Evolutionary conservation across 1,140 invertebrate species (phyloP).

Genomic region (Globodera ellingtonae): DNA sequence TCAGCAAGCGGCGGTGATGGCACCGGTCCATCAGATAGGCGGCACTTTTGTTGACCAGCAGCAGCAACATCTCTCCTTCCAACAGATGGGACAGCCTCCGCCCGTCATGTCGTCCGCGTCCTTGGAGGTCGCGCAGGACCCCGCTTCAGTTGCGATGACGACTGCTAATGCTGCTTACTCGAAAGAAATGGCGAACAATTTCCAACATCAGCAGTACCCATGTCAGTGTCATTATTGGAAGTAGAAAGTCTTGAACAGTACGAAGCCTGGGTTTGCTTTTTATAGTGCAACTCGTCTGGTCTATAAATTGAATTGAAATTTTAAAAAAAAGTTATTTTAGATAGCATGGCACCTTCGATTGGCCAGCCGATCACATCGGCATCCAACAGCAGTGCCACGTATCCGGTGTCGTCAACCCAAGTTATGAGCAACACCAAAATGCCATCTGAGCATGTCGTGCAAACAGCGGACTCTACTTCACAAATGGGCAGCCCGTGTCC

Average conservation of each 20-base stretch:
- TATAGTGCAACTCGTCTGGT: background rate
- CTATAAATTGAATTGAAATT: too few relatives aligned
- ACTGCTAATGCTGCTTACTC: background rate
- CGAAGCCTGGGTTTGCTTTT: background rate
- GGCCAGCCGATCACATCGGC: constrained; percentile 19
- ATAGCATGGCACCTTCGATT: constrained; percentile 5
- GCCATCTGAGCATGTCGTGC: background rate
- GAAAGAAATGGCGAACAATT: background rate
- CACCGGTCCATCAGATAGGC: background rate
- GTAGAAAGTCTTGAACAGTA: too few relatives aligned
- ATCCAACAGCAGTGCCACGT: background rate
- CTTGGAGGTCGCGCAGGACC: constrained; percentile 2
- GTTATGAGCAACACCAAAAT: background rate
- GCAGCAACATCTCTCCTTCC: background rate
- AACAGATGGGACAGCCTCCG: constrained; percentile 25
- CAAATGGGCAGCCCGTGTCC: background rate
- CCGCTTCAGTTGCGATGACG: background rate
- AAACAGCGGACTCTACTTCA: background rate
- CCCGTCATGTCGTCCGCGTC: constrained; percentile 13
- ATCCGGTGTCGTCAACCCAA: background rate
- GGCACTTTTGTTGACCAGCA: background rate
- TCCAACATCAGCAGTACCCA: constrained; percentile 16
- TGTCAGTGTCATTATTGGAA: background rate
- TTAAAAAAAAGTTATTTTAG: background rate
- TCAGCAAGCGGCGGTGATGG: background rate